phyloP scores from a whole-genome alignment of 2,888 invertebrate genomes.

The Lepeophtheirus nordmannii region DNA sequence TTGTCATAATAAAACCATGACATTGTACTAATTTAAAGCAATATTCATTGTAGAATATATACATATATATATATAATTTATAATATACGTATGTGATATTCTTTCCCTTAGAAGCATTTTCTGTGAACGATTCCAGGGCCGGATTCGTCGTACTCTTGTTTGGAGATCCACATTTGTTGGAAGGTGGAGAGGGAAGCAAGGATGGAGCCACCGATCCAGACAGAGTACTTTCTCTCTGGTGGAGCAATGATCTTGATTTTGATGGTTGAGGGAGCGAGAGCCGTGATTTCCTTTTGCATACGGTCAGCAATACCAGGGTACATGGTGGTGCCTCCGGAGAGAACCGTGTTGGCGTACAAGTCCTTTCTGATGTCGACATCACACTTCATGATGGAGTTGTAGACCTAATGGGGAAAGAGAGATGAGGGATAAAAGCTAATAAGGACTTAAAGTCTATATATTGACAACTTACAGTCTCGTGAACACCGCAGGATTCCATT shows the following conservation, averaged over 20 bases:
- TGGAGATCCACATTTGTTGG: conserved; percentile 84
- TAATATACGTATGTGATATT: too few species aligned
- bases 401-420: conserved; percentile 73
- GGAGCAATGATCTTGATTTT: conserved; percentile 89
- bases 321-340: conserved; percentile 85
- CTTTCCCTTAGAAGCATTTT: conserved; percentile 39
- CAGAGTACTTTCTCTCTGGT: conserved; percentile 76
- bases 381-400: conserved; percentile 89
- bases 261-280: conserved; percentile 75
- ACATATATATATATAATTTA: too few species aligned
- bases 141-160: conserved; percentile 76
- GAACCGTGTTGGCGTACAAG: conserved; percentile 79
- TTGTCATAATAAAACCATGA: too few species aligned
- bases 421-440: conserved; percentile 87
- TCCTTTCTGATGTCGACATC: conserved; percentile 75
- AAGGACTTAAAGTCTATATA: conserved; percentile 73
- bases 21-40: too few species aligned
- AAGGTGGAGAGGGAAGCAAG: conserved; percentile 73
- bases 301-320: conserved; percentile 81
- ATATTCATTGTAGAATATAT: too few species aligned
- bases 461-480: conserved; percentile 51
- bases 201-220: conserved; percentile 81
- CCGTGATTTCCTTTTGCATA: conserved; percentile 78
- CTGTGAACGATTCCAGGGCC: conserved; percentile 44
- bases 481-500: conserved; percentile 75